Conservation (phyloP, 1,140 invertebrate genomes). For the Augochlora pura region DNA sequence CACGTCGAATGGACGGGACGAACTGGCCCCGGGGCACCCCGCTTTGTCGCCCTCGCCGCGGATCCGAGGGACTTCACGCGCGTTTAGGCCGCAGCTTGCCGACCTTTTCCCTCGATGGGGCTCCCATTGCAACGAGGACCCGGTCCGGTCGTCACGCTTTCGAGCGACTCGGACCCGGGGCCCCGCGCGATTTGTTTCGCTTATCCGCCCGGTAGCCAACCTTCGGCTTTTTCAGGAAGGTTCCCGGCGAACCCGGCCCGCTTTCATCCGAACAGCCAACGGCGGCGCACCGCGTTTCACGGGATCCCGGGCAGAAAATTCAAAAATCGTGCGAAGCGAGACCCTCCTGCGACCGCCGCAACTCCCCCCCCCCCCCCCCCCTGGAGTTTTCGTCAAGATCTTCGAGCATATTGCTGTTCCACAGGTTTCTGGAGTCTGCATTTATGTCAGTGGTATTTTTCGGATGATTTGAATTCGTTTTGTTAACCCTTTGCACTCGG, state of each 20-base stretch:
- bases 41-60: neutral
- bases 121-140: neutral
- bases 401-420: too few relatives aligned
- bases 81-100: neutral
- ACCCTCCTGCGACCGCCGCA: neutral
- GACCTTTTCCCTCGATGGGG: neutral
- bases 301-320: neutral
- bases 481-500: too few relatives aligned
- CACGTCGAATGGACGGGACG: neutral
- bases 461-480: too few relatives aligned
- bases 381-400: neutral
- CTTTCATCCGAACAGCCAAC: neutral
- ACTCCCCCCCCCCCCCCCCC: too few relatives aligned
- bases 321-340: neutral
- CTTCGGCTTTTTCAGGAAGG: neutral
- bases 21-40: too few relatives aligned
- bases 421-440: too few relatives aligned
- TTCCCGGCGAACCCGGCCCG: neutral
- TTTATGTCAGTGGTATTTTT: too few relatives aligned
- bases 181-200: neutral
- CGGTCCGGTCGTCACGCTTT: slow-evolving; percentile 5
- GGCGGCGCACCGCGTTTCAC: neutral
- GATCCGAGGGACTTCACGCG: slow-evolving; percentile 1
- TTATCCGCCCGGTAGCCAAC: neutral
- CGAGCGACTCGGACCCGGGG: neutral